Evolutionary conservation across 2,113 vertebrate species (phyloP), one percentile per base, ranked within the genome.

Genomic region (Dicerorhinus sumatrensis): DNA sequence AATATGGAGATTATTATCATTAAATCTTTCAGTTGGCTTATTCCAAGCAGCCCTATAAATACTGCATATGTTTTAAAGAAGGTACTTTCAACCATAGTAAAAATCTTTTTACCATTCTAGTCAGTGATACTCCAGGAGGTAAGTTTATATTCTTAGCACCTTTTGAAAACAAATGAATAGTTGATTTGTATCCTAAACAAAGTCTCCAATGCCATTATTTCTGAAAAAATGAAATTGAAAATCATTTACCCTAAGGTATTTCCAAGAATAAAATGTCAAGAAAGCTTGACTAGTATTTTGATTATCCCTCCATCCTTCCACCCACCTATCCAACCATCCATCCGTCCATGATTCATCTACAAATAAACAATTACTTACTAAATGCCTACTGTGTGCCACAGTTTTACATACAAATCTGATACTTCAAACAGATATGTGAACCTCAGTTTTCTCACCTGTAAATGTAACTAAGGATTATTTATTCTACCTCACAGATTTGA

Each of bases 1-100:
- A 98, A 97, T 97, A 97, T 96, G 97, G 96, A 97, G 97, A 97
- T 96, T 97, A 97, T 97, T 97, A 98, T 97, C 97, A 98, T 98
- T 95, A 96, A 98, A 97, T 95, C 97, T 96, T 96, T 98, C 95
- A 98, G 92, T 92, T 96, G 84, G 94, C 65, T 97, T 96, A 94
- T 89, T 77, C 54, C 62, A 95, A 92, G 89, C 93, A 92, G 82
- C 72, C 87, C 94, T 97, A 94, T 95, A 97, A 97, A 96, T 94
- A 94, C 1, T 97, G 73, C 97, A 95, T 94, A 94, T 96, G 96
- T 93, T 98, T 96, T 89, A 88, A 96, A 95, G 89, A 95, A 97
- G 54, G 80, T 21, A 91, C 56, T 97, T 97, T 79, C 31, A 94
- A 91, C 75, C 70, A 91, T 17, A 94, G 79, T 83, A 96, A 97